Base-by-base conservation (phyloP, 2,888 invertebrate genomes). In the Ormyrus labotus region DNA sequence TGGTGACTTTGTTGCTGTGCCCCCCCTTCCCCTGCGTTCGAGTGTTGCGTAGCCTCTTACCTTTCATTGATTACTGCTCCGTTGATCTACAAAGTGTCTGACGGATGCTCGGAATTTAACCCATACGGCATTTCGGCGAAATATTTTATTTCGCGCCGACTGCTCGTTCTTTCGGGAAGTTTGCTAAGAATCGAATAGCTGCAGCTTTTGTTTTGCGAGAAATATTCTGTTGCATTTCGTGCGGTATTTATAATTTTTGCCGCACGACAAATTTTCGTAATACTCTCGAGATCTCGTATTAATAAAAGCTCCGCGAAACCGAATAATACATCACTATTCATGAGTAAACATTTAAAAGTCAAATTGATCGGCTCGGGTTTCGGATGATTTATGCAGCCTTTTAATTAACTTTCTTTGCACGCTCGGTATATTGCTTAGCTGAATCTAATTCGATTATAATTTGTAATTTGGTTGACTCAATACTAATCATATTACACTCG, bases 331-430 rank as follows among this genome's bases (percentile, higher is more conserved):
- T 51, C 58, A 69, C 34, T 70, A 70, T 71, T 78, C 77, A 71
- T 78, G 64, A 65, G 65, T 51, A 19, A 45, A 13, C 34, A 11
- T 4, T 67, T 78, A 72, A 78, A 78, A 78, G 71, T 78, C 72
- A 78, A 78, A 78, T 78, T 55, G 67, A 72, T 72, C 61, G 11
- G 55, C 50, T 72, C 19, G 6, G 60, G 11, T 63, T 77, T 70
- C 63, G 61, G 19, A 8, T 13, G 67, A 72, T 72, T 68, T 70
- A 78, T 47, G 19, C 67, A 63, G 6, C 6, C 47, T 61, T 57
- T 63, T 8, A 74, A 79, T 79, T 79, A 68, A 58, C 79, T 63
- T 68, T 69, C 63, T 34, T 45, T 10, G 48, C 57, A 8, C 63
- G 68, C 57, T 34, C 55, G 50, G 11, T 47, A 34, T 34, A 55